phyloP scores from a whole-genome alignment of 2,113 vertebrate genomes.

The Erythrolamprus reginae region DNA sequence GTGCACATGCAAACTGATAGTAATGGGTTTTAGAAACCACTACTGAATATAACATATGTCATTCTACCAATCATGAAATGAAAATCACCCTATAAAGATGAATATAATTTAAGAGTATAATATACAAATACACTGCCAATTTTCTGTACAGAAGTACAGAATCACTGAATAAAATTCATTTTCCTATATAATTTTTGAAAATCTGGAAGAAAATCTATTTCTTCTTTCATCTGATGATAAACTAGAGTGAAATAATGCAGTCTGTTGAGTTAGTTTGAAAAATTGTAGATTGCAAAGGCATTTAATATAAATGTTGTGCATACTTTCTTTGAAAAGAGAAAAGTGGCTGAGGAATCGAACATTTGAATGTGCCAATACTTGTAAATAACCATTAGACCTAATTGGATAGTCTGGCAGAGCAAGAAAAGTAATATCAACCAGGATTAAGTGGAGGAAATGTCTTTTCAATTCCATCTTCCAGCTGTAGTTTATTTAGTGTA shows the following conservation, averaged over 20 bases:
- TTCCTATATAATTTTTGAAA: background rate
- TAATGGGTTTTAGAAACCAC: too few species aligned
- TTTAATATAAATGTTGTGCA: conserved; percentile 3
- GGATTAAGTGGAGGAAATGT: background rate
- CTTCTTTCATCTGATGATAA: background rate
- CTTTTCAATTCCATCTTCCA: background rate
- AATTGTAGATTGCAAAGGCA: background rate
- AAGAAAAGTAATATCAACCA: background rate
- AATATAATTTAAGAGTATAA: background rate
- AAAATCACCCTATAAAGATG: background rate
- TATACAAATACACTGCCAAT: background rate
- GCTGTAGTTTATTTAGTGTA: conserved; percentile 3
- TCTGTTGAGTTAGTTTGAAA: conserved; percentile 5
- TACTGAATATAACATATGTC: background rate
- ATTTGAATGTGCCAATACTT: background rate
- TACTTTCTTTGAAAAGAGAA: background rate
- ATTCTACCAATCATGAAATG: background rate
- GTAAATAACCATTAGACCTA: conserved; percentile 4
- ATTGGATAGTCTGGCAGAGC: conserved; percentile 4
- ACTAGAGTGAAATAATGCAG: background rate
- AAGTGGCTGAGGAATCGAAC: background rate
- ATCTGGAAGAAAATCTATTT: background rate
- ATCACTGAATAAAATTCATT: background rate
- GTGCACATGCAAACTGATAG: too few species aligned
- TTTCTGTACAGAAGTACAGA: background rate